These are phyloP conservation scores for Leptopilina drosophilae DNA, from an alignment of 2,888 invertebrate species.

Conservation along the genomic window DNA sequence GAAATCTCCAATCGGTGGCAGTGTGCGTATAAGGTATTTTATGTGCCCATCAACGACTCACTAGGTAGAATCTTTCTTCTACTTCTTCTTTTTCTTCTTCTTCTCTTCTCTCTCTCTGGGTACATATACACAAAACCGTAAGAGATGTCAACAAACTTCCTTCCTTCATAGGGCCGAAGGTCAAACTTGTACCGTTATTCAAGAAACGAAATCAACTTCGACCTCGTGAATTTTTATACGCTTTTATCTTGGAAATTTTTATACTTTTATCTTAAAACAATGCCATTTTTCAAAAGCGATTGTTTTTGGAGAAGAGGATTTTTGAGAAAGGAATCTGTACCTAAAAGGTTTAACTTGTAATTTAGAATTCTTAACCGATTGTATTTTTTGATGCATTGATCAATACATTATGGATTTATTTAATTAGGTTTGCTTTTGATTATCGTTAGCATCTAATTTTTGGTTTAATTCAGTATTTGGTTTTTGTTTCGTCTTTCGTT, in stretches of 20 bases:
- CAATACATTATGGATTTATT: too few relatives aligned
- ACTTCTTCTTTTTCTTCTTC: not conserved
- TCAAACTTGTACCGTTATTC: constrained; percentile 22
- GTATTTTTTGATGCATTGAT: too few relatives aligned
- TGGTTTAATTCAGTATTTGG: too few relatives aligned
- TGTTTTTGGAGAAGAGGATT: not conserved
- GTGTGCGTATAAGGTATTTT: constrained; percentile 41
- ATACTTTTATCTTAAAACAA: too few relatives aligned
- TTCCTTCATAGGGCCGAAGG: constrained; percentile 27
- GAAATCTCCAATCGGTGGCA: constrained; percentile 33
- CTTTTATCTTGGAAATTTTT: not conserved
- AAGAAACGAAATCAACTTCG: constrained; percentile 14
- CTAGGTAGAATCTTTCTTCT: constrained; percentile 20
- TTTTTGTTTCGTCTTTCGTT: too few relatives aligned
- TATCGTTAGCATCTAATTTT: too few relatives aligned
- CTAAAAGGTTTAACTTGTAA: too few relatives aligned
- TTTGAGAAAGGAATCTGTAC: too few relatives aligned
- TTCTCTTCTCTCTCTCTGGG: too few relatives aligned
- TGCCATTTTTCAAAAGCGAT: not conserved
- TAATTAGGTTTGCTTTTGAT: too few relatives aligned
- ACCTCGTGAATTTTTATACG: constrained; percentile 19
- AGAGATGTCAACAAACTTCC: constrained; percentile 39
- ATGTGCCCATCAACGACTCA: constrained; percentile 26
- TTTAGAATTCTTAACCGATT: too few relatives aligned
- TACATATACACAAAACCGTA: not conserved